phyloP scores from a whole-genome alignment of 2,797 vertebrate genomes.

The Botia almorhae region DNA sequence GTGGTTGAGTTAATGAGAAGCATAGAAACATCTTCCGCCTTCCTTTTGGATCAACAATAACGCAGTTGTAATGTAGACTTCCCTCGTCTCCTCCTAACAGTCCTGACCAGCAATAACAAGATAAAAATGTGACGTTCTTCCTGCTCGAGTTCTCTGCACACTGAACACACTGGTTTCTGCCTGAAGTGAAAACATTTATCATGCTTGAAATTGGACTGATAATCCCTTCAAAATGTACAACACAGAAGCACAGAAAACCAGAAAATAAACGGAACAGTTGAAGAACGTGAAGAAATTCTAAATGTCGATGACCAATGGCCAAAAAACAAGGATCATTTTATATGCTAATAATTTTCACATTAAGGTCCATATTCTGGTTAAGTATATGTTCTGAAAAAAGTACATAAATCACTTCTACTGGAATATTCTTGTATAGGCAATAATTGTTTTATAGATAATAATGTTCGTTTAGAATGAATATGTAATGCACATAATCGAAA shows the following conservation, averaged over 20 bases:
- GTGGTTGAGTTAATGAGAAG: conserved; percentile 9
- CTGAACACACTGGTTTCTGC: background rate
- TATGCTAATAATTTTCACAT: too few relatives aligned
- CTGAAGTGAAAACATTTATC: conserved; percentile 10
- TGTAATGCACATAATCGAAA: background rate
- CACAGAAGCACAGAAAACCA: background rate
- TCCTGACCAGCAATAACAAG: conserved; percentile 24
- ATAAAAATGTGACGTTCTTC: conserved; percentile 3
- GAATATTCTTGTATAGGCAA: too few relatives aligned
- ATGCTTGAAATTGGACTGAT: conserved; percentile 1
- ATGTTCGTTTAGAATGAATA: too few relatives aligned
- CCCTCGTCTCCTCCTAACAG: background rate
- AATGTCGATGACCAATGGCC: too few relatives aligned
- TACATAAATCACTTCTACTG: too few relatives aligned
- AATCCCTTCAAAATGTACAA: background rate
- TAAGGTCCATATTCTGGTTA: too few relatives aligned
- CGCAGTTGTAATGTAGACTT: conserved; percentile 2
- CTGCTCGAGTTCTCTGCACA: conserved; percentile 9
- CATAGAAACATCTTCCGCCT: conserved; percentile 3
- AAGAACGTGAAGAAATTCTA: background rate
- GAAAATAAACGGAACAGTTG: background rate
- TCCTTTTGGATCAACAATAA: conserved; percentile 6
- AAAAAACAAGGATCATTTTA: too few relatives aligned
- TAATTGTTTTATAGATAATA: too few relatives aligned
- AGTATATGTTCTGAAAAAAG: too few relatives aligned